Evolutionary conservation across 1,140 invertebrate species (phyloP).

Genomic region (Babylonia areolata): DNA sequence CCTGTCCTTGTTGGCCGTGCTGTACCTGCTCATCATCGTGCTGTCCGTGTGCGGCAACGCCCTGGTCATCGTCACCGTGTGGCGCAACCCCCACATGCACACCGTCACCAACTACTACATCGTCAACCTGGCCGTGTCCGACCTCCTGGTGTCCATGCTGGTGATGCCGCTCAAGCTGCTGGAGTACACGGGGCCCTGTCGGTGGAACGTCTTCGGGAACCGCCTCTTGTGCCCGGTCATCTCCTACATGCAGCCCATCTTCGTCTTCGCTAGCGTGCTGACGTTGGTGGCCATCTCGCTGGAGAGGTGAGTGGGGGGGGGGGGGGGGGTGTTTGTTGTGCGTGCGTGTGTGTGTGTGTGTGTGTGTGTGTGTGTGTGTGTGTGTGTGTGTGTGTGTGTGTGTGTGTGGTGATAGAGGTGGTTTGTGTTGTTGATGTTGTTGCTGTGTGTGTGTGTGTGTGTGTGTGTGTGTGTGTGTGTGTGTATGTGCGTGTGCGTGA

Average conservation of each 20-base stretch:
- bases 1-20: slow-evolving; percentile 40
- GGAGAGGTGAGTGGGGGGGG: slow-evolving; percentile 71
- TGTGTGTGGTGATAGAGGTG: too few species aligned
- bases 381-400: slow-evolving; percentile 11
- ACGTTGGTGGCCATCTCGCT: slow-evolving; percentile 78
- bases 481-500: background rate
- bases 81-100: slow-evolving; percentile 77
- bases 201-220: slow-evolving; percentile 72
- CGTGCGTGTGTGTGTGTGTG: slow-evolving; percentile 2
- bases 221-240: slow-evolving; percentile 75
- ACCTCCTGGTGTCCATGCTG: slow-evolving; percentile 76
- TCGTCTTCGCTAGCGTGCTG: slow-evolving; percentile 76
- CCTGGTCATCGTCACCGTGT: slow-evolving; percentile 71
- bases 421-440: too few species aligned
- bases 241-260: slow-evolving; percentile 74
- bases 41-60: slow-evolving; percentile 72
- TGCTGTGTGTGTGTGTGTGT: slow-evolving; percentile 11
- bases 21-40: slow-evolving; percentile 74
- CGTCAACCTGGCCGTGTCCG: slow-evolving; percentile 77
- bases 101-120: slow-evolving; percentile 79
- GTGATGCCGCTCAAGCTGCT: slow-evolving; percentile 77
- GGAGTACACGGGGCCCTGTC: slow-evolving; percentile 75
- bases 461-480: slow-evolving; percentile 9
- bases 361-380: slow-evolving; percentile 7
- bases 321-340: background rate